A percentile compares a stretch with the other conserved stretches of the same genome.
Evolutionary conservation across 2,113 vertebrate genomes (phyloP).

Genomic region (Sorex araneus): DNA sequence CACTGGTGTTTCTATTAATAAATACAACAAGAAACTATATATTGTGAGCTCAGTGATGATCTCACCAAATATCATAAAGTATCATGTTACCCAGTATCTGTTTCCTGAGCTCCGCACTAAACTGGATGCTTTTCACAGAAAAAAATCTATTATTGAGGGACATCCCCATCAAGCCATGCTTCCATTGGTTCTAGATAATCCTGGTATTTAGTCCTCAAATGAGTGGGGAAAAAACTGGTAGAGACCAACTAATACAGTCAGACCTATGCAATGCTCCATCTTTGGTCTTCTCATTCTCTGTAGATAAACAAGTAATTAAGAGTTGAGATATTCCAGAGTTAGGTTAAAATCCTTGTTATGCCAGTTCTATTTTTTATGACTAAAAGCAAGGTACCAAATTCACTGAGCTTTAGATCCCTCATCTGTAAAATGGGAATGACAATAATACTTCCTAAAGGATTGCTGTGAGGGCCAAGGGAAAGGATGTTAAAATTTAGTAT

Average conservation of each 20-base stretch:
- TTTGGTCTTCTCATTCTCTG: neutral
- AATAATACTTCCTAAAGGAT: slow-evolving; percentile 1
- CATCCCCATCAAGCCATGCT: neutral
- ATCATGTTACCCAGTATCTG: neutral
- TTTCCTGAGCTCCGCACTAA: slow-evolving; percentile 3
- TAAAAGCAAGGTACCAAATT: slow-evolving; percentile 6
- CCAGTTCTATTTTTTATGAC: neutral
- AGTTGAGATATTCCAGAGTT: slow-evolving; percentile 19
- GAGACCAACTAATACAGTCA: slow-evolving; percentile 7
- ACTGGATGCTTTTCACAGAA: slow-evolving; percentile 15
- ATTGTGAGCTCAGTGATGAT: neutral
- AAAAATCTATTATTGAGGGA: neutral
- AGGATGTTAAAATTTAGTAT: slow-evolving; percentile 13
- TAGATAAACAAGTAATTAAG: neutral
- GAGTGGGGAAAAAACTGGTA: neutral
- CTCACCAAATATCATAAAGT: too few species aligned
- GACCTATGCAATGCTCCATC: neutral
- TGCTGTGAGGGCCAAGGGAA: neutral
- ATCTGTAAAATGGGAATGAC: neutral
- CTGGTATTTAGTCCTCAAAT: neutral
- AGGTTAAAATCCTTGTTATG: neutral
- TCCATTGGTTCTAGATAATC: slow-evolving; percentile 15
- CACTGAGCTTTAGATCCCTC: slow-evolving; percentile 4
- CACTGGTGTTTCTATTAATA: neutral
- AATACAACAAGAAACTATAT: neutral